Evolutionary conservation across 1,140 invertebrate species (phyloP), one percentile per base, ranked within the genome.

Genomic region (Lethrus apterus): DNA sequence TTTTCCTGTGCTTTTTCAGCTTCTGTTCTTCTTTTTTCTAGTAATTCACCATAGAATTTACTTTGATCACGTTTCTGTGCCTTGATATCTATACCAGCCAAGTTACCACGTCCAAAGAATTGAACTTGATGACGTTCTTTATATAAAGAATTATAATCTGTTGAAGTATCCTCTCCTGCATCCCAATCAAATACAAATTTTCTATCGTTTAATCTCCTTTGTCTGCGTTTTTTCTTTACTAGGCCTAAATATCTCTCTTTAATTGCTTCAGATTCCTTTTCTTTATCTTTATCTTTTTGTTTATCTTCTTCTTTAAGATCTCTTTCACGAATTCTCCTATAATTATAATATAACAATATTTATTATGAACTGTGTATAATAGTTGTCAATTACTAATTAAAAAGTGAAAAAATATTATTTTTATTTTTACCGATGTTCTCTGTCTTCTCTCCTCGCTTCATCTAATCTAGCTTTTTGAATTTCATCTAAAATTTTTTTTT

Each of bases 121-220:
- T 99, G 97, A 3, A 88, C 75, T 67, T 94, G 86, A 73, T 97
- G 93, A 35, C 88, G 78, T 55, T 97, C 91, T 68, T 98, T 98
- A 59, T 99, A 99, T 2, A 99, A 72, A 49, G 81, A 80, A 69
- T 99, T 99, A 59, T 99, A 99, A 77, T 99, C 97, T 50, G 87
- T 84, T 11, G 92, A 94, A 0, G 97, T 99, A 59, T 99, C 97
- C 68, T 99, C 97, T 0, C 85, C 84, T 2, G 93, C 93, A 74
- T 99, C 97, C 97, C 97, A 99, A 72, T 99, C 97, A 72, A 99
- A 99, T 0, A 99, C 95, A 78, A 99, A 99, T 71, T 99, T 99
- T 3, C 95, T 73, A 63, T 99, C 97, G 72, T 99, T 99, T 2
- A 98, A 69, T 50, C 94, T 75, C 21, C 97, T 71, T 0, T 96